These are phyloP conservation scores for Oryzaephilus surinamensis DNA, from an alignment of 1,140 invertebrate genomes.

Conservation along the genomic window DNA sequence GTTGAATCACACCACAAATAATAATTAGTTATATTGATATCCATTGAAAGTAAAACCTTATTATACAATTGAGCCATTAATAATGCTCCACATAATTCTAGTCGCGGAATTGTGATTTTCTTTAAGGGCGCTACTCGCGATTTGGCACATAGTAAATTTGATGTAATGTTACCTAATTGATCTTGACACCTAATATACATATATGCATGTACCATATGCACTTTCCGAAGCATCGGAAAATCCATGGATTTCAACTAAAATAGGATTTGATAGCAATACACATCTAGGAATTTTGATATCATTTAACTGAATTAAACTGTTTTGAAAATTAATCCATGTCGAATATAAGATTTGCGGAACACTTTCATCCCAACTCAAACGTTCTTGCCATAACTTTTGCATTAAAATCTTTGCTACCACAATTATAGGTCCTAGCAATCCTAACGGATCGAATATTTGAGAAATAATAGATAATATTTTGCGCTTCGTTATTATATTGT, in stretches of 20 bases:
- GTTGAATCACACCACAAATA: slow-evolving; percentile 37
- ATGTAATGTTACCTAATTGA: not conserved
- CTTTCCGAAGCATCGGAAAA: slow-evolving; percentile 13
- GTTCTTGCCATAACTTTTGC: not conserved
- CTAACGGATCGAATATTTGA: too few species aligned
- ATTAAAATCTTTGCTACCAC: not conserved
- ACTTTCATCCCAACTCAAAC: too few species aligned
- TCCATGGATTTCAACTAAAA: slow-evolving; percentile 20
- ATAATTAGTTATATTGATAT: slow-evolving; percentile 17
- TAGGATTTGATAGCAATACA: not conserved
- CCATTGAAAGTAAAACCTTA: slow-evolving; percentile 16
- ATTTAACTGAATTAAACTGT: too few species aligned
- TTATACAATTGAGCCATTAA: slow-evolving; percentile 22
- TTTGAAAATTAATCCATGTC: too few species aligned
- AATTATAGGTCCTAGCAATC: too few species aligned
- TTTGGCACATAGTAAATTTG: slow-evolving; percentile 29
- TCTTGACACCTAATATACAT: slow-evolving; percentile 15
- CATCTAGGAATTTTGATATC: too few species aligned
- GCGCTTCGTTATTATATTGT: too few species aligned
- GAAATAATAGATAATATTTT: too few species aligned
- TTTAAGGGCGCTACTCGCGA: slow-evolving; percentile 27
- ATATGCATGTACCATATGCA: slow-evolving; percentile 23
- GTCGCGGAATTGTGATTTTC: slow-evolving; percentile 14
- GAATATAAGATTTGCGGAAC: too few species aligned
- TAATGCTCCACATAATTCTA: slow-evolving; percentile 27